Conservation (phyloP, 2,888 invertebrate genomes). For the Nemotelus pantherinus region DNA sequence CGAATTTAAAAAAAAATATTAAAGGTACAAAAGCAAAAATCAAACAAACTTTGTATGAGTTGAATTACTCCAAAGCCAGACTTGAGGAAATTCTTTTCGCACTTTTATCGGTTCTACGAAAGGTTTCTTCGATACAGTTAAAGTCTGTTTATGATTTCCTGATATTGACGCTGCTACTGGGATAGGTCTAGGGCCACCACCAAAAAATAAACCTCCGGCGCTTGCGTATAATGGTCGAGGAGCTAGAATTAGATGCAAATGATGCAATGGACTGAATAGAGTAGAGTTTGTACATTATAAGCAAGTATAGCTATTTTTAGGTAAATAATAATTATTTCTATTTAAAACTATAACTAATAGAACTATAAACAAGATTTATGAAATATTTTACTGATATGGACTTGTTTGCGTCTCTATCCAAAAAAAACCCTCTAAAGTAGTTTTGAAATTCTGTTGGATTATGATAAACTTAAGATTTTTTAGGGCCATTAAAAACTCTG, state of each 20-base stretch:
- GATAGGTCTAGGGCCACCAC: neutral
- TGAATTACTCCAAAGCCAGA: slow-evolving; percentile 52
- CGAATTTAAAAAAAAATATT: neutral
- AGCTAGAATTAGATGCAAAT: neutral
- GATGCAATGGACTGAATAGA: too few relatives aligned
- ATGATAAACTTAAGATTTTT: too few relatives aligned
- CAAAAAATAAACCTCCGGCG: neutral
- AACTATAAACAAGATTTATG: too few relatives aligned
- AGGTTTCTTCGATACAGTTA: neutral
- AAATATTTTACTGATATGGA: too few relatives aligned
- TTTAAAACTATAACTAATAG: too few relatives aligned
- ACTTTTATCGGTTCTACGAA: slow-evolving; percentile 42
- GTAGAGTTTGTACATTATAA: too few relatives aligned
- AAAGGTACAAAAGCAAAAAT: neutral
- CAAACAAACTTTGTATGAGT: slow-evolving; percentile 16
- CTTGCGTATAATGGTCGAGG: neutral
- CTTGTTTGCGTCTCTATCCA: too few relatives aligned
- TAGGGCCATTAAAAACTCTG: too few relatives aligned
- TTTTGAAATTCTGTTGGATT: too few relatives aligned
- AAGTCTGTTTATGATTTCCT: neutral
- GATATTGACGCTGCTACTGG: neutral
- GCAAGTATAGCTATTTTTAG: too few relatives aligned
- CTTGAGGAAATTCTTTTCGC: slow-evolving; percentile 55
- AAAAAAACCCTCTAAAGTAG: too few relatives aligned
- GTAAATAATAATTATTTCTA: too few relatives aligned